phyloP scores from a whole-genome alignment of 2,113 vertebrate genomes.

The Rutilus rutilus region DNA sequence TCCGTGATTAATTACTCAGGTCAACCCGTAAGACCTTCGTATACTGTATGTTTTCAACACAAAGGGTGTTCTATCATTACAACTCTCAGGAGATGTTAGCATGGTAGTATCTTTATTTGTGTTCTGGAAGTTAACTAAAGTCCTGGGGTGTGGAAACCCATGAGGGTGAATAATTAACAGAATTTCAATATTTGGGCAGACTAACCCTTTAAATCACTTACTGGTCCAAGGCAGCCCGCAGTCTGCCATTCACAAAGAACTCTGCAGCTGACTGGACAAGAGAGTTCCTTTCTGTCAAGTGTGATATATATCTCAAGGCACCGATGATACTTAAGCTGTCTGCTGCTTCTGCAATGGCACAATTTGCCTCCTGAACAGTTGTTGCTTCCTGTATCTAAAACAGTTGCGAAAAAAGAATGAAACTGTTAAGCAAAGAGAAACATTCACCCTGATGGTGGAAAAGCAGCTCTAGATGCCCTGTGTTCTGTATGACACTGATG shows the following conservation, averaged over 20 bases:
- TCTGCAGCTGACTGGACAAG: conserved; percentile 42
- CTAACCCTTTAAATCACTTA: conserved; percentile 16
- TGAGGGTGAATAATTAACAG: neutral
- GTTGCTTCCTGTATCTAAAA: conserved; percentile 36
- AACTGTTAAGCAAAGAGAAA: neutral
- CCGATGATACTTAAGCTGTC: conserved; percentile 35
- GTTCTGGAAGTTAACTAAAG: neutral
- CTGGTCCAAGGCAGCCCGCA: conserved; percentile 35
- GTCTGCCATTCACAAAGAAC: conserved; percentile 43
- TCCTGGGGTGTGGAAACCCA: neutral
- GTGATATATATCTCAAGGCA: neutral
- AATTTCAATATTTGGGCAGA: neutral
- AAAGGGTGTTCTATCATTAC: neutral
- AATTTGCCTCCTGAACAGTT: conserved; percentile 30
- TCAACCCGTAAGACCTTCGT: neutral
- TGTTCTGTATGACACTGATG: neutral
- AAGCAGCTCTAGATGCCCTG: neutral
- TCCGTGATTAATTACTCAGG: neutral
- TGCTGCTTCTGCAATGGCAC: conserved; percentile 41
- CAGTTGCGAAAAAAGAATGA: neutral
- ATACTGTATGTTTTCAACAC: no score
- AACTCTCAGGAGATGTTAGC: neutral
- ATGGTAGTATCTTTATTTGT: neutral
- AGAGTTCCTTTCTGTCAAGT: conserved; percentile 15
- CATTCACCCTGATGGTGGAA: neutral